Conservation (phyloP, 2,888 invertebrate species). For the Sphaeridia pumilis region DNA sequence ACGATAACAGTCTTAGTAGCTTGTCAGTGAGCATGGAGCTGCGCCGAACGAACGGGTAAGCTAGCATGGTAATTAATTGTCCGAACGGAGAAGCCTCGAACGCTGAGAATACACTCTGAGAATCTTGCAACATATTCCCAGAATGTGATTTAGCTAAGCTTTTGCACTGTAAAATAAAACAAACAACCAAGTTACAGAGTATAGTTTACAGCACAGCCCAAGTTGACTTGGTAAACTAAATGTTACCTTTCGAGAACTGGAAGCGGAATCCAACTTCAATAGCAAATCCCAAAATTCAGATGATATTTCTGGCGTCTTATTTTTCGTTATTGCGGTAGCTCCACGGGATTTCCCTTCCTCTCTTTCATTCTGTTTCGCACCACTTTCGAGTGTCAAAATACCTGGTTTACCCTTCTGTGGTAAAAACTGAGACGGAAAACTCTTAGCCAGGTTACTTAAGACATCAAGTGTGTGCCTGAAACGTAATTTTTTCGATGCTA, state of each 20-base stretch:
- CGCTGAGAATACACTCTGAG: slow-evolving; percentile 37
- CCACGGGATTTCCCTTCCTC: slow-evolving; percentile 4
- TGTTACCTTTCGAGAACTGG: slow-evolving; percentile 28
- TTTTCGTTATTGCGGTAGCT: slow-evolving; percentile 18
- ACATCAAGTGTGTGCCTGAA: slow-evolving; percentile 62
- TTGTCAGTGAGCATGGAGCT: slow-evolving; percentile 62
- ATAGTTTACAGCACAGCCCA: too few species aligned
- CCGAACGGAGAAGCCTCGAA: slow-evolving; percentile 62
- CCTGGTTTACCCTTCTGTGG: slow-evolving; percentile 49
- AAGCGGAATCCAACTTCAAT: slow-evolving; percentile 53
- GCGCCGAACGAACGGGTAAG: slow-evolving; percentile 59
- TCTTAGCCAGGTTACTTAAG: slow-evolving; percentile 65
- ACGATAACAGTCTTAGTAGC: slow-evolving; percentile 56
- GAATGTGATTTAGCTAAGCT: slow-evolving; percentile 38
- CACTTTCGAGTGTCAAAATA: slow-evolving; percentile 12
- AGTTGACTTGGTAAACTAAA: too few species aligned
- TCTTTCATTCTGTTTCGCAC: slow-evolving; percentile 2
- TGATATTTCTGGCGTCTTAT: slow-evolving; percentile 37
- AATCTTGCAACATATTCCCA: slow-evolving; percentile 31
- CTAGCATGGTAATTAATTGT: slow-evolving; percentile 60
- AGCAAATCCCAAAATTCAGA: slow-evolving; percentile 67
- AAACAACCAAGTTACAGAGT: too few species aligned
- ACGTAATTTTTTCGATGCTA: slow-evolving; percentile 14
- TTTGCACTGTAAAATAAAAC: slow-evolving; percentile 48
- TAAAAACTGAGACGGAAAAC: slow-evolving; percentile 65